Base-by-base conservation (phyloP, 2,797 vertebrate genomes). In the Acipenser transmontanus region DNA sequence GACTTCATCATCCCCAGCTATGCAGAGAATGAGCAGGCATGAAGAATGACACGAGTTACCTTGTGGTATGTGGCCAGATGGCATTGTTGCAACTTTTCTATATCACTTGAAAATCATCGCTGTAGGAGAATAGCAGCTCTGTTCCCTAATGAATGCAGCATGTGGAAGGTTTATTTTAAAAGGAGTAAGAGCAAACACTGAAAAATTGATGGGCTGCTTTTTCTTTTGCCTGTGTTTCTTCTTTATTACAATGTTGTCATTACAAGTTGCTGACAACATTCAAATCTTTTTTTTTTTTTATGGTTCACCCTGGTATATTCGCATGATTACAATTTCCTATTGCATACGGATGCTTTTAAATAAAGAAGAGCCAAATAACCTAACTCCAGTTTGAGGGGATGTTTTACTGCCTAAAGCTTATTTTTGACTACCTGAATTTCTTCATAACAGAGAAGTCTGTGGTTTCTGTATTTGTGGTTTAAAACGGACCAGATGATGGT, bases 41-140 rank as follows among this genome's bases (percentile, higher is more conserved):
- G 80, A 81, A 74, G 77, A 82, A 78, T 77, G 78, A 76, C 86
- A 74, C 77, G 82, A 75, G 76, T 82, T 83, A 77, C 68, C 76
- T 80, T 80, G 74, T 78, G 74, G 87, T 84, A 81, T 73, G 71
- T 47, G 73, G 80, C 73, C 81, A 84, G 77, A 78, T 80, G 82
- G 73, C 63, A 74, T 66, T 63, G 64, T 47, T 77, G 60, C 69
- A 67, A 71, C 66, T 70, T 67, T 64, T 69, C 57, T 76, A 73
- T 69, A 66, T 72, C 77, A 68, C 72, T 83, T 79, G 68, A 68
- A 72, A 80, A 70, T 68, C 54, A 70, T 69, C 74, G 49, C 64
- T 11, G 69, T 67, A 51, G 71, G 68, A 78, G 79, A 76, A 78
- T 62, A 69, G 68, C 63, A 61, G 77, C 66, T 70, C 47, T 65